Percentiles rank a stretch among this genome's conserved stretches.
Conservation (phyloP, 2,888 invertebrate genomes). For the Hecatera dysodea region DNA sequence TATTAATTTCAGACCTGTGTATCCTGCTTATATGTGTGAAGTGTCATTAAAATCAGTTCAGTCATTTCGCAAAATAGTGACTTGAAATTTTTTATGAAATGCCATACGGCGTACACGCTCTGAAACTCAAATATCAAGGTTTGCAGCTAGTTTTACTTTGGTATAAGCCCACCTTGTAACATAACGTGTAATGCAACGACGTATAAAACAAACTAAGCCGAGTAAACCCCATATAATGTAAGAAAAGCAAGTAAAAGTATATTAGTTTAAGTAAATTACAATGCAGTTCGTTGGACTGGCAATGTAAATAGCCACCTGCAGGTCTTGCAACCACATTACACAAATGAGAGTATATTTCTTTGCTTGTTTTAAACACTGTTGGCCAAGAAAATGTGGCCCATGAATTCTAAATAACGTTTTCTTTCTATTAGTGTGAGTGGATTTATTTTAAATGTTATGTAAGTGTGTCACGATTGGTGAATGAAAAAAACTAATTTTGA, state of each 20-base stretch:
- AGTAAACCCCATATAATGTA: slow-evolving; percentile 29
- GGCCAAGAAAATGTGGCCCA: slow-evolving; percentile 28
- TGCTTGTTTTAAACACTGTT: slow-evolving; percentile 41
- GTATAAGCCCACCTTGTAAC: background rate
- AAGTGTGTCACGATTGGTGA: background rate
- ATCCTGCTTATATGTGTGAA: too few relatives aligned
- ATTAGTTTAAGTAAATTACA: slow-evolving; percentile 57
- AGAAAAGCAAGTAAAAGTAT: slow-evolving; percentile 40
- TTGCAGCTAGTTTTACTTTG: background rate
- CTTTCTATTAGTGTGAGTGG: slow-evolving; percentile 28
- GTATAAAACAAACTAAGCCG: slow-evolving; percentile 27
- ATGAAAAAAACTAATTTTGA: too few relatives aligned
- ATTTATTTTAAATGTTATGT: background rate
- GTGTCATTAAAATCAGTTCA: too few relatives aligned
- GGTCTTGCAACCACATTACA: slow-evolving; percentile 65
- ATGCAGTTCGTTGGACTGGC: slow-evolving; percentile 49
- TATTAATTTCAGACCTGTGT: too few relatives aligned
- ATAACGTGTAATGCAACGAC: slow-evolving; percentile 27
- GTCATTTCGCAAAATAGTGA: too few relatives aligned
- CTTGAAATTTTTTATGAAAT: too few relatives aligned
- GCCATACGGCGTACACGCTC: too few relatives aligned
- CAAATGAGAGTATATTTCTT: slow-evolving; percentile 71
- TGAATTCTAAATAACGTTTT: slow-evolving; percentile 37
- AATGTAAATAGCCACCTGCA: slow-evolving; percentile 66
- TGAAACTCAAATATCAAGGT: background rate